Evolutionary conservation across 53 echinoderm and acorn worm genomes (phyloP).

Genomic region (Temnopleurus reevesii): DNA sequence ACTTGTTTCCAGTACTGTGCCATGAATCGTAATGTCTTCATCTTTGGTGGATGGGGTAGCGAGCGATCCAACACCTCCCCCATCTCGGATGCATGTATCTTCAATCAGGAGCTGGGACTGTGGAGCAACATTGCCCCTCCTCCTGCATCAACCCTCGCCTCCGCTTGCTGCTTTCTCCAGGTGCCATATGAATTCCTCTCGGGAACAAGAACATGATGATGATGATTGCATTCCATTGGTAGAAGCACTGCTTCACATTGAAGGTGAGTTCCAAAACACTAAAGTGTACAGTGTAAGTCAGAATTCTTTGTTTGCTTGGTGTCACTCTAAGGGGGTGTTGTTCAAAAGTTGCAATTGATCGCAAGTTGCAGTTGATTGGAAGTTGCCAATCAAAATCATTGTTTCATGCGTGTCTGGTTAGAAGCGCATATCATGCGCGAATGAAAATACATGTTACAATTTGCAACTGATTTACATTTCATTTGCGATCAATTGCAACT

Average conservation of each 20-base stretch:
- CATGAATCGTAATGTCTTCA: constrained; percentile 88
- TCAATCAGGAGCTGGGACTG: constrained; percentile 83
- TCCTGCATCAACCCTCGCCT: constrained; percentile 92
- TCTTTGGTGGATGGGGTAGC: constrained; percentile 90
- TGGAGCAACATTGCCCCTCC: constrained; percentile 98
- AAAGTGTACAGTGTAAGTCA: no score
- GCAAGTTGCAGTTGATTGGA: no score
- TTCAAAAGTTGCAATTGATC: no score
- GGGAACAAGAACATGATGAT: constrained; percentile 40
- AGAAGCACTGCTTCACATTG: neutral
- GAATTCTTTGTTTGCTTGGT: no score
- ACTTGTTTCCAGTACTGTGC: constrained; percentile 96
- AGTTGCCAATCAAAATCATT: no score
- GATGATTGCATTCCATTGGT: neutral
- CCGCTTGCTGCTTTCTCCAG: constrained; percentile 93
- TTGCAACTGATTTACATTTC: no score
- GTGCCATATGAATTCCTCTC: constrained; percentile 98
- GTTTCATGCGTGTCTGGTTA: no score
- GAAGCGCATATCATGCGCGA: no score
- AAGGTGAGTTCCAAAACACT: constrained; percentile 11
- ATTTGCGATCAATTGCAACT: no score
- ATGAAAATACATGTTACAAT: no score
- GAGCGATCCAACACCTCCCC: constrained; percentile 67
- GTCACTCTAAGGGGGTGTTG: no score
- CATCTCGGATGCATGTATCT: constrained; percentile 89